Conservation (phyloP, 2,113 vertebrate genomes). For the cat (Felis catus) region F.catus_Fca126_mat1.0 CM031412.1:224713501-224714000, state of each 20-base stretch:
- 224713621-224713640: neutral
- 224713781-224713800: neutral
- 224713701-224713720: neutral
- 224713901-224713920: neutral
- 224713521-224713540: neutral
- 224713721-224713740: neutral
- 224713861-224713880: conserved; percentile 58
- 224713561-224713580: neutral
- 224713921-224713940: neutral
- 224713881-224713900: conserved; percentile 39
- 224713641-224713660: neutral
- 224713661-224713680: neutral
- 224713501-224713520: neutral
- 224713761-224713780: neutral
- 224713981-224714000: neutral
- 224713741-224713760: neutral
- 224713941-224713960: neutral
- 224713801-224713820: neutral
- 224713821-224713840: neutral
- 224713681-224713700: neutral
- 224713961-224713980: neutral
- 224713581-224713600: neutral
- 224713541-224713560: neutral
- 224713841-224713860: conserved; percentile 23
- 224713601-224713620: neutral